These are phyloP conservation scores for Phrynocephalus vlangalii DNA, from an alignment of 2,797 vertebrate genomes.

Conservation along the genomic window DNA sequence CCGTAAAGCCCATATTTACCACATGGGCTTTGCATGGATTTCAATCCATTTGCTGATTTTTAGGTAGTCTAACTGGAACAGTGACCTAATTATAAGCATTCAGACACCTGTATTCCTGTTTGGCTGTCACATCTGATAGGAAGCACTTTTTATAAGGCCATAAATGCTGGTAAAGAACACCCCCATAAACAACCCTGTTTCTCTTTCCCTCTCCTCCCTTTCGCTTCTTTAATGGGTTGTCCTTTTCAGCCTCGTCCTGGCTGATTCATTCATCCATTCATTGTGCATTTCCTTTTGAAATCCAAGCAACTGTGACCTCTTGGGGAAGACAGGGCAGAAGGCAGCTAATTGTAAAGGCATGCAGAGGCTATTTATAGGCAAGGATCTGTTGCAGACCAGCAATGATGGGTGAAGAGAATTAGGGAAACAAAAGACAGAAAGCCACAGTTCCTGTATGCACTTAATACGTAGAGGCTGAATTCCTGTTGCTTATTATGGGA, in stretches of 20 bases:
- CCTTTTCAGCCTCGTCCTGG: background rate
- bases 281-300: background rate
- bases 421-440: background rate
- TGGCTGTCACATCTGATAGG: no score
- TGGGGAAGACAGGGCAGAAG: accelerated
- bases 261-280: background rate
- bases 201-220: background rate
- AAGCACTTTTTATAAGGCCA: background rate
- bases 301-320: accelerated
- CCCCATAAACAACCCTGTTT: accelerated
- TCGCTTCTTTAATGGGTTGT: background rate
- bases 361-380: background rate
- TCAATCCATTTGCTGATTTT: background rate
- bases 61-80: background rate
- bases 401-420: background rate
- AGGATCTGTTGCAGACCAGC: accelerated
- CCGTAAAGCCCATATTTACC: background rate
- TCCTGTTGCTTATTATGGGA: no score
- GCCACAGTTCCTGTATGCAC: accelerated
- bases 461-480: background rate
- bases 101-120: background rate
- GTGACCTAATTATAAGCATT: background rate
- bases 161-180: background rate
- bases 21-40: background rate
- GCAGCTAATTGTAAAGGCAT: background rate